These are phyloP conservation scores for Siniperca undulata DNA, from an alignment of 2,797 vertebrate genomes.

Conservation along the genomic window DNA sequence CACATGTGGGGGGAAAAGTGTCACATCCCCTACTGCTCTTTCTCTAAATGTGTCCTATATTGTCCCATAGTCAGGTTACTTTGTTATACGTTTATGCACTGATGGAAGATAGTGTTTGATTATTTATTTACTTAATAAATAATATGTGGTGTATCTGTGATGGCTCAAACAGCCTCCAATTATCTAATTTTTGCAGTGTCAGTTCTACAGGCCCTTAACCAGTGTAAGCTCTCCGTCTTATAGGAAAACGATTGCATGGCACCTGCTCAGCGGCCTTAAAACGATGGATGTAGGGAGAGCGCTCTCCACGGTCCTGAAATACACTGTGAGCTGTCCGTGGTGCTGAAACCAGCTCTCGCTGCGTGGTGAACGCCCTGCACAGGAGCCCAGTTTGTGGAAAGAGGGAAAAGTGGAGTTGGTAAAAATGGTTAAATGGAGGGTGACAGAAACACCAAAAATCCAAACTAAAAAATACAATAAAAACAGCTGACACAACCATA, in stretches of 20 bases:
- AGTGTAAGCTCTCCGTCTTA: neutral
- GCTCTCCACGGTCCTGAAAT: slow-evolving; percentile 79
- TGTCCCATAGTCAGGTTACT: slow-evolving; percentile 34
- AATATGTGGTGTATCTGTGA: neutral
- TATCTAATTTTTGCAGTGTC: slow-evolving; percentile 9
- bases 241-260: slow-evolving; percentile 1
- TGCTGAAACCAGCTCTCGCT: slow-evolving; percentile 69
- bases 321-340: slow-evolving; percentile 67
- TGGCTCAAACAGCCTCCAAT: slow-evolving; percentile 14
- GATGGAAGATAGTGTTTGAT: neutral
- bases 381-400: slow-evolving; percentile 64
- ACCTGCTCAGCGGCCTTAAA: slow-evolving; percentile 18
- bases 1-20: slow-evolving; percentile 70
- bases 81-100: neutral
- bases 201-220: slow-evolving; percentile 26
- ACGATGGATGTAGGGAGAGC: slow-evolving; percentile 9
- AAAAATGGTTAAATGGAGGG: neutral
- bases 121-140: neutral
- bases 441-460: slow-evolving; percentile 9
- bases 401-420: slow-evolving; percentile 26
- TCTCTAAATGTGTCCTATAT: slow-evolving; percentile 54
- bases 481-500: neutral
- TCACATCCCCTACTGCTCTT: slow-evolving; percentile 68
- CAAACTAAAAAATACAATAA: neutral
- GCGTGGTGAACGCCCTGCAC: slow-evolving; percentile 81